A percentile compares a stretch with the other conserved stretches of the same genome.
Conservation (phyloP, 2,888 invertebrate genomes). For the Chloroclystis v-ata region DNA sequence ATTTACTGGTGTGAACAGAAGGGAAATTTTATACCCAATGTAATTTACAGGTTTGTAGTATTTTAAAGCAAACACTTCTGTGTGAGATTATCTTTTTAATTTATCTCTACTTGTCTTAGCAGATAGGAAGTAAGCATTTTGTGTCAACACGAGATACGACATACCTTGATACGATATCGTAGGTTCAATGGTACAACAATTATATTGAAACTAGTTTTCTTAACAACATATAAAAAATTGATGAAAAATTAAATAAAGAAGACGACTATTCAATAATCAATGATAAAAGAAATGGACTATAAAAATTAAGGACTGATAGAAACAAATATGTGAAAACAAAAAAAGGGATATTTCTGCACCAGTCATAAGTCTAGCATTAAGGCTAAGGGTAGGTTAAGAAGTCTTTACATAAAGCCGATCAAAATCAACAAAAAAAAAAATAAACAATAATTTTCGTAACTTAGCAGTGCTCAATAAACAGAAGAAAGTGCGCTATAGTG, state of each 20-base stretch:
- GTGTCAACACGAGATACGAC: constrained; percentile 10
- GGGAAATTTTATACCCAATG: constrained; percentile 71
- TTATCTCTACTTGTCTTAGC: constrained; percentile 47
- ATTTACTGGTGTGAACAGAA: constrained; percentile 66
- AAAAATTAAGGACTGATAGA: too few species aligned
- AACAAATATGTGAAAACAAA: too few species aligned
- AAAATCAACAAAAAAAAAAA: not conserved
- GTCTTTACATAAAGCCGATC: too few species aligned
- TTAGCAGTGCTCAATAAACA: constrained; percentile 24
- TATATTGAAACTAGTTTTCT: too few species aligned
- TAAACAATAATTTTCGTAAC: constrained; percentile 14
- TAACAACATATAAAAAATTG: too few species aligned
- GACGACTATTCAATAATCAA: too few species aligned
- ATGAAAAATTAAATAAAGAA: too few species aligned
- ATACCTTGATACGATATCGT: not conserved
- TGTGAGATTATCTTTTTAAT: constrained; percentile 57
- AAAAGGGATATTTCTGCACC: too few species aligned
- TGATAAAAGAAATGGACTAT: too few species aligned
- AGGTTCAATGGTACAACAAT: too few species aligned
- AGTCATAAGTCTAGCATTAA: too few species aligned
- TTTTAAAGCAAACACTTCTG: constrained; percentile 61
- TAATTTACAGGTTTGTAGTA: constrained; percentile 71
- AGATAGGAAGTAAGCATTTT: constrained; percentile 20
- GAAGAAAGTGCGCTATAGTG: constrained; percentile 40
- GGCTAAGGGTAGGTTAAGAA: too few species aligned